Percentiles rank a stretch among this genome's conserved stretches.
phyloP scores from a whole-genome alignment of 2,888 invertebrate genomes.

The Penaeus monodon region DNA sequence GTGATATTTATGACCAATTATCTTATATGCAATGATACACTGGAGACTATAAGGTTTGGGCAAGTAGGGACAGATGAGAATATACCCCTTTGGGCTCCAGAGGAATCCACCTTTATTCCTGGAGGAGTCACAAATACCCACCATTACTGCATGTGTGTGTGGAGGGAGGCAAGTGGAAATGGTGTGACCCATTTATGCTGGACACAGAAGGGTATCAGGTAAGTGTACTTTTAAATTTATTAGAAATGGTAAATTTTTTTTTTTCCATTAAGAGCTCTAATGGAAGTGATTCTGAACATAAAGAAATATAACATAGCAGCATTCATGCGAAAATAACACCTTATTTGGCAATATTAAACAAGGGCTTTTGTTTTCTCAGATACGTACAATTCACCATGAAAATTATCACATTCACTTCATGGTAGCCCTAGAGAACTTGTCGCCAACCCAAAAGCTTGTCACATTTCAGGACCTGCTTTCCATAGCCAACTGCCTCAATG shows the following conservation, averaged over 20 bases:
- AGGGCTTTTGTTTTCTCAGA: slow-evolving; percentile 7
- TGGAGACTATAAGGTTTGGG: slow-evolving; percentile 74
- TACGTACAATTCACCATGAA: slow-evolving; percentile 52
- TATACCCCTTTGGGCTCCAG: slow-evolving; percentile 77
- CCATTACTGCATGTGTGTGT: slow-evolving; percentile 73
- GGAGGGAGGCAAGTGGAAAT: slow-evolving; percentile 74
- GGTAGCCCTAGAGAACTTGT: slow-evolving; percentile 65
- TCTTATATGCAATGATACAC: slow-evolving; percentile 80
- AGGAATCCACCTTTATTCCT: slow-evolving; percentile 79
- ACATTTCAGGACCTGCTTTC: slow-evolving; percentile 79
- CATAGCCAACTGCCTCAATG: slow-evolving; percentile 74
- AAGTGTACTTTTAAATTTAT: slow-evolving; percentile 66
- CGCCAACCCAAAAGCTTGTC: slow-evolving; percentile 66
- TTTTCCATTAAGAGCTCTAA: too few relatives aligned
- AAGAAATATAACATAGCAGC: too few relatives aligned
- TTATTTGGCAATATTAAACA: not conserved
- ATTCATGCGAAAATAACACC: too few relatives aligned
- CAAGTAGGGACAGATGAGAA: slow-evolving; percentile 83
- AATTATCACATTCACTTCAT: slow-evolving; percentile 47
- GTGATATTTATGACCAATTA: slow-evolving; percentile 74
- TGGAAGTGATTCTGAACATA: too few relatives aligned
- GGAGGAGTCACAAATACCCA: slow-evolving; percentile 75
- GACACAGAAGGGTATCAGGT: slow-evolving; percentile 72
- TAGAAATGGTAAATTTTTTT: too few relatives aligned
- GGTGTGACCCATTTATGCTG: slow-evolving; percentile 76